Base-by-base conservation (phyloP, 2,888 invertebrate genomes). In the Holacanthella duospinosa region DNA sequence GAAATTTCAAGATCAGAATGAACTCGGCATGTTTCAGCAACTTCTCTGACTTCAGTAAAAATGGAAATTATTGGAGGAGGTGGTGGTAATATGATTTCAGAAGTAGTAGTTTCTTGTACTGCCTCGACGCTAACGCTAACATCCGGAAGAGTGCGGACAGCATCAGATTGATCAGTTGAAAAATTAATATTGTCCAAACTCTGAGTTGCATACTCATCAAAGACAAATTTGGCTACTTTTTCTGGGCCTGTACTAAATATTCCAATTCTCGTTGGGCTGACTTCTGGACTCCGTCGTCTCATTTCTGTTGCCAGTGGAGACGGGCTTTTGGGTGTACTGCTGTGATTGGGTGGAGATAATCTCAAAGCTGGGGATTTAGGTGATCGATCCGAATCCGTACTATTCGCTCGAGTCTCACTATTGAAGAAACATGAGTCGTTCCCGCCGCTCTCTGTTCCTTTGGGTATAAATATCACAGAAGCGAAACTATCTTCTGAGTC, bases 401-500 rank as follows among this genome's bases (percentile, higher is more conserved):
- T 72, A 63, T 74, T 74, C n/a, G 73, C 71, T 43, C 73, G 57
- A 1, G 73, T 71, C 25, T 69, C 71, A 29, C 63, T 62, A 53
- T 61, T 66, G 43, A 67, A 70, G 29, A 61, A 64, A 12, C 56
- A 60, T 16, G 62, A 56, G 12, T 69, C 67, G 21, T 54, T 60
- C 16, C 57, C 60, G 6, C 12, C 26, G 16, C 54, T 19, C 43
- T 57, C 57, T 2, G 68, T 66, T 57, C 67, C 70, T 78, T 89
- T 90, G 62, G 92, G 91, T 74, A 92, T 87, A 76, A 87, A 92
- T 75, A 93, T 93, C 55, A 93, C 93, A 68, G 92, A 92, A 64
- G 92, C 91, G 75, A 93, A 91, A 77, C 91, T 92, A 75, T 93
- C 93, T 77, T 93, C 93, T 1, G 91, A 91, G 77, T 93, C 93